phyloP scores from a whole-genome alignment of 2,797 vertebrate genomes.

The Cossypha niveicapilla region DNA sequence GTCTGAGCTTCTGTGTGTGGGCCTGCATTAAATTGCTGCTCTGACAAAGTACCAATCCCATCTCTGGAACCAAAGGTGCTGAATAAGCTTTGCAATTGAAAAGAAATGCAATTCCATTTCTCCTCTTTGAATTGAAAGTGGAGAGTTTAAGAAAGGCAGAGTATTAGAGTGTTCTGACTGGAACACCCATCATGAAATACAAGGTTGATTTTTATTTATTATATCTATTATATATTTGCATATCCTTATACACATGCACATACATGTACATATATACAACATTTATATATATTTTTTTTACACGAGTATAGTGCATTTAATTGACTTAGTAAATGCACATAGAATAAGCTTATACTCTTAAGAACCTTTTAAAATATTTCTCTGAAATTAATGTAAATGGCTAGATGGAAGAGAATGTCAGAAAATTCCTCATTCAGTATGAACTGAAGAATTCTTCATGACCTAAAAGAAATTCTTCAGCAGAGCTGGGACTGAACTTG shows the following conservation, averaged over 20 bases:
- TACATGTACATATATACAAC: background rate
- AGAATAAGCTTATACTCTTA: background rate
- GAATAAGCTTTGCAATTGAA: background rate
- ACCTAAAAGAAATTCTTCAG: background rate
- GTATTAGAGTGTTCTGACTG: background rate
- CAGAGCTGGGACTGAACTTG: background rate
- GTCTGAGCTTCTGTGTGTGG: background rate
- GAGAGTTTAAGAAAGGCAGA: background rate
- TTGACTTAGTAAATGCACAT: background rate
- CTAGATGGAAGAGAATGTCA: background rate
- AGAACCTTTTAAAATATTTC: background rate
- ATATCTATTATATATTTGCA: background rate
- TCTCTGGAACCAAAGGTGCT: background rate
- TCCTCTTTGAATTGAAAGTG: background rate
- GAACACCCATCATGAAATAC: background rate
- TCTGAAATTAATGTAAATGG: background rate
- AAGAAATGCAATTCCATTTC: background rate
- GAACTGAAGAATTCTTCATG: background rate
- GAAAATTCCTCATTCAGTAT: background rate
- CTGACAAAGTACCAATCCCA: background rate
- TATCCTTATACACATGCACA: too few species aligned
- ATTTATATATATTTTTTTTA: background rate
- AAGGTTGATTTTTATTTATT: background rate
- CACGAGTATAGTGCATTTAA: background rate
- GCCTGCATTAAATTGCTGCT: background rate